Evolutionary conservation across 2,888 invertebrate species (phyloP).

Genomic region (Empis stercorea): DNA sequence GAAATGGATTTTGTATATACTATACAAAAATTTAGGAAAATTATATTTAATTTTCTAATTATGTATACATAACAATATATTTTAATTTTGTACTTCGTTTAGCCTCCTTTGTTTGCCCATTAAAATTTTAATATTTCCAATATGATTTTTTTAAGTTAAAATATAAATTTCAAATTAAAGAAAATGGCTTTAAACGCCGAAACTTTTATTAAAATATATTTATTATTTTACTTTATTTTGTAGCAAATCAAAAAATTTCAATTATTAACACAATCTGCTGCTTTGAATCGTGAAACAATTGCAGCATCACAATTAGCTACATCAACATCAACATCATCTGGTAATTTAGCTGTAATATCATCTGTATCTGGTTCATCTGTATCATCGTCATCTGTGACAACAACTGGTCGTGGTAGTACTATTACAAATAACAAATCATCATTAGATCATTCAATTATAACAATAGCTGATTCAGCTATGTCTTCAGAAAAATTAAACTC

Average conservation of each 20-base stretch:
- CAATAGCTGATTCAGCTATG: constrained; percentile 18
- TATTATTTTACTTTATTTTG: constrained; percentile 3
- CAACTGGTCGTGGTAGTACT: not conserved
- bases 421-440: not conserved
- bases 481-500: constrained; percentile 35
- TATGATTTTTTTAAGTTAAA: too few species aligned
- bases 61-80: too few species aligned
- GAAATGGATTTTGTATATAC: too few species aligned
- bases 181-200: too few species aligned
- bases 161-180: too few species aligned
- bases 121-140: too few species aligned
- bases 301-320: constrained; percentile 36
- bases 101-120: too few species aligned
- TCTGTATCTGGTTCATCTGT: constrained; percentile 13
- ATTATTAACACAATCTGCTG: constrained; percentile 34
- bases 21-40: too few species aligned
- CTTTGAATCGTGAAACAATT: constrained; percentile 35
- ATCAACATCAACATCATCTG: constrained; percentile 22
- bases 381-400: constrained; percentile 15
- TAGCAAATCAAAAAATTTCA: constrained; percentile 37
- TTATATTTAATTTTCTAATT: too few species aligned
- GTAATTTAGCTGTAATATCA: constrained; percentile 7
- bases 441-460: not conserved
- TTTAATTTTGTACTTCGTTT: too few species aligned
- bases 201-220: too few species aligned